Conservation (phyloP, 1,140 invertebrate genomes). For the Halesus radiatus region DNA sequence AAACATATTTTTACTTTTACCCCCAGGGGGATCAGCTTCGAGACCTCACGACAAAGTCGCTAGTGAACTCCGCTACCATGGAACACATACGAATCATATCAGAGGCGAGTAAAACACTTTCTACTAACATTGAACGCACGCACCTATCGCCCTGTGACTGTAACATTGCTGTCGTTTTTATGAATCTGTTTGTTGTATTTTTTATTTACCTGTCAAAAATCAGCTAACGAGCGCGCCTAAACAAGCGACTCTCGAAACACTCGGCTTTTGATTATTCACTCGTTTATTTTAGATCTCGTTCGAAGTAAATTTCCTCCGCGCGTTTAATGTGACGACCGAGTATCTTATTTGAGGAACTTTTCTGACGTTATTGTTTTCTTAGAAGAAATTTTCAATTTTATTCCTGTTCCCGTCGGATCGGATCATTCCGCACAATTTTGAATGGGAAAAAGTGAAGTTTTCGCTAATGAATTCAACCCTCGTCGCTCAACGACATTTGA, state of each 20-base stretch:
- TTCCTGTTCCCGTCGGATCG: background rate
- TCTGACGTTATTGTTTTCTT: conserved; percentile 30
- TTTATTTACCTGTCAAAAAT: background rate
- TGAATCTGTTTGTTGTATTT: background rate
- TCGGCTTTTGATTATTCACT: conserved; percentile 1
- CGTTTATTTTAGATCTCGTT: background rate
- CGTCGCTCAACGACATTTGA: conserved; percentile 11
- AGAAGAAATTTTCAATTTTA: conserved; percentile 1
- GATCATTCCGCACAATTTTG: conserved; percentile 5
- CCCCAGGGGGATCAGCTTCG: conserved; percentile 37
- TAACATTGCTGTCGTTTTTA: too few relatives aligned
- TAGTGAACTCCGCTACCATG: conserved; percentile 31
- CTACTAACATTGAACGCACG: background rate
- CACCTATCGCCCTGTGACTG: too few relatives aligned
- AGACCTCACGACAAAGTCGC: conserved; percentile 39
- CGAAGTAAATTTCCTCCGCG: background rate
- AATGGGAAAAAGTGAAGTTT: conserved; percentile 6
- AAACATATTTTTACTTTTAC: conserved; percentile 39
- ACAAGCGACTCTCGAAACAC: background rate
- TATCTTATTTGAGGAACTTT: conserved; percentile 17
- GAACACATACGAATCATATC: conserved; percentile 37
- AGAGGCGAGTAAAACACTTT: conserved; percentile 36
- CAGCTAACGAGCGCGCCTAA: background rate
- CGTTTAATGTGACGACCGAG: background rate
- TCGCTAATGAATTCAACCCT: conserved; percentile 20